Evolutionary conservation across 2,797 vertebrate genomes (phyloP), one percentile per base, ranked within the genome.

Genomic region (Nannoperca obscura): DNA sequence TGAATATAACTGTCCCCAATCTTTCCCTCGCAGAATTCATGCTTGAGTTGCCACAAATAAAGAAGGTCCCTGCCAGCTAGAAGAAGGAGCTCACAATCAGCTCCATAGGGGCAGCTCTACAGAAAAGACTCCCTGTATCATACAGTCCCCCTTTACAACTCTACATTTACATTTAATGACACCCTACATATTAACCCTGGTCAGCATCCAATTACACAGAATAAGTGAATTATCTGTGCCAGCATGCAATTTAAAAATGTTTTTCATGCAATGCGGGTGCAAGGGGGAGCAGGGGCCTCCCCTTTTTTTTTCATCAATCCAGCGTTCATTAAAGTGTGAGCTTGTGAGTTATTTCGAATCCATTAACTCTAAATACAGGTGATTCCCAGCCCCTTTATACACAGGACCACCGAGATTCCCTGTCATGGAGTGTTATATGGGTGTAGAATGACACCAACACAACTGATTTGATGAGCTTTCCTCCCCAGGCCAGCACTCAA

Each of bases 91-190:
- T 96, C 95, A 94, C 95, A 96, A 95, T 96, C 95, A 93, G 62
- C 76, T 74, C 82, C 71, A 77, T 80, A 80, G 82, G 94, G 93
- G 94, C 95, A 94, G 96, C 96, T 95, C 97, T 97, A 97, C 96
- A 97, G 96, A 98, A 97, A 98, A 95, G 94, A 94, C 95, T 95
- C 96, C 96, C 97, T 96, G 96, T 98, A 98, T 98, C 97, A 97
- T 97, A 97, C 96, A 96, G 96, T 96, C 96, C 96, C 95, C 96
- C 83, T 92, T 97, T 97, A 98, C 97, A 99, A 97, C 96, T 95
- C 96, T 96, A 98, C 97, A 97, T 98, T 98, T 99, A 97, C 97
- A 98, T 99, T 98, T 99, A 98, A 98, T 96, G 96, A 98, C 96
- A 97, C 96, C 97, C 96, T 97, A 97, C 96, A 97, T 97, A 99